These are phyloP conservation scores for Martes flavigula DNA, from an alignment of 2,797 vertebrate genomes.

Conservation along the genomic window DNA sequence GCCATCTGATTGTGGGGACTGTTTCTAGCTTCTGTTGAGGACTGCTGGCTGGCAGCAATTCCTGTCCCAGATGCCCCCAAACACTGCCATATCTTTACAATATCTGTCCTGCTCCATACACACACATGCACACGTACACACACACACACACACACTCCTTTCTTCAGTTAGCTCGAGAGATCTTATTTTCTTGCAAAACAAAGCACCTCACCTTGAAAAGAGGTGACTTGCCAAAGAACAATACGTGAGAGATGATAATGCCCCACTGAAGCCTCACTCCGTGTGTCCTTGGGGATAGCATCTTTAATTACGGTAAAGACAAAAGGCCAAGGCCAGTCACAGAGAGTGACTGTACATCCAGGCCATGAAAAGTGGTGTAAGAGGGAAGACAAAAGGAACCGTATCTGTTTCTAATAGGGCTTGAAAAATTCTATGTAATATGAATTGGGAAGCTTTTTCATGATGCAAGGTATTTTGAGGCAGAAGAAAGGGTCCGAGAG, in stretches of 20 bases:
- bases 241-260: neutral
- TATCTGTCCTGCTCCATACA: neutral
- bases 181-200: conserved; percentile 26
- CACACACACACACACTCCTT: neutral
- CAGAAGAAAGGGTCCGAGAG: neutral
- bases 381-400: neutral
- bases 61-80: neutral
- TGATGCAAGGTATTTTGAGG: neutral
- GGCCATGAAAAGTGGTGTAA: neutral
- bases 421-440: neutral
- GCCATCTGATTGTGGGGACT: neutral
- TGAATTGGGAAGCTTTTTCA: neutral
- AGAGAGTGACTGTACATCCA: neutral
- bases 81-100: neutral
- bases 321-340: neutral
- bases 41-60: neutral
- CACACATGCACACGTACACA: too few relatives aligned
- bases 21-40: neutral
- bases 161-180: neutral
- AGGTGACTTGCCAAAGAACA: neutral
- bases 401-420: neutral
- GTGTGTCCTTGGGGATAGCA: neutral
- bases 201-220: neutral
- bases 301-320: neutral
- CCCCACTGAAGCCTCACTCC: neutral